Percentiles rank a stretch among this genome's conserved stretches.
Conservation (phyloP, 2,888 invertebrate species). For the Scaptodrosophila latifasciaeformis region DNA sequence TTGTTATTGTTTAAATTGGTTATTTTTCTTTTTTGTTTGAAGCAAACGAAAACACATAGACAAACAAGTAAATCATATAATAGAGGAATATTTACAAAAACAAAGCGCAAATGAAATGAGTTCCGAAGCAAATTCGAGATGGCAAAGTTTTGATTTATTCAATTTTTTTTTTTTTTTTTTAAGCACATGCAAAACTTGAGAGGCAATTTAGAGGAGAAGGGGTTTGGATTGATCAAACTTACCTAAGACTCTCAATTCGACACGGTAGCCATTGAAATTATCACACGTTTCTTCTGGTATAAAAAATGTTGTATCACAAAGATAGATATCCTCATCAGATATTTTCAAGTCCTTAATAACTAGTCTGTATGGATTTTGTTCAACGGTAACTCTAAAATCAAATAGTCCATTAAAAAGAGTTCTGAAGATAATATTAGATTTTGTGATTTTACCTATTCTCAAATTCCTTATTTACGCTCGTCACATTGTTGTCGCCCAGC, state of each 20-base stretch:
- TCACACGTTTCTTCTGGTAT: slow-evolving; percentile 85
- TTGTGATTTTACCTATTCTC: slow-evolving; percentile 73
- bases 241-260: slow-evolving; percentile 85
- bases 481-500: slow-evolving; percentile 73
- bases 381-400: slow-evolving; percentile 53
- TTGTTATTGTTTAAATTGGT: no score
- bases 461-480: slow-evolving; percentile 72
- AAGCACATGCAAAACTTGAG: slow-evolving; percentile 24
- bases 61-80: not conserved
- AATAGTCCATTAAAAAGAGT: slow-evolving; percentile 8
- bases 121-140: slow-evolving; percentile 1
- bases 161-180: slow-evolving; percentile 13
- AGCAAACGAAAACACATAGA: slow-evolving; percentile 40
- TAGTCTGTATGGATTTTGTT: slow-evolving; percentile 69
- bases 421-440: no score
- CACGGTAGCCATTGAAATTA: slow-evolving; percentile 81
- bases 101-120: slow-evolving; percentile 37
- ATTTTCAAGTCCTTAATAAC: slow-evolving; percentile 77
- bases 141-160: not conserved
- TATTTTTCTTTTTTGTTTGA: slow-evolving; percentile 20
- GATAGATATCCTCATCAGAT: slow-evolving; percentile 85
- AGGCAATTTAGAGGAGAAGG: not conserved
- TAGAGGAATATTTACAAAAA: slow-evolving; percentile 13
- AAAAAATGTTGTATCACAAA: slow-evolving; percentile 86
- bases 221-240: slow-evolving; percentile 21